Percentiles rank a stretch among this genome's conserved stretches.
These are phyloP conservation scores for Cantharis rustica DNA, from an alignment of 2,888 invertebrate genomes.

Conservation along the genomic window DNA sequence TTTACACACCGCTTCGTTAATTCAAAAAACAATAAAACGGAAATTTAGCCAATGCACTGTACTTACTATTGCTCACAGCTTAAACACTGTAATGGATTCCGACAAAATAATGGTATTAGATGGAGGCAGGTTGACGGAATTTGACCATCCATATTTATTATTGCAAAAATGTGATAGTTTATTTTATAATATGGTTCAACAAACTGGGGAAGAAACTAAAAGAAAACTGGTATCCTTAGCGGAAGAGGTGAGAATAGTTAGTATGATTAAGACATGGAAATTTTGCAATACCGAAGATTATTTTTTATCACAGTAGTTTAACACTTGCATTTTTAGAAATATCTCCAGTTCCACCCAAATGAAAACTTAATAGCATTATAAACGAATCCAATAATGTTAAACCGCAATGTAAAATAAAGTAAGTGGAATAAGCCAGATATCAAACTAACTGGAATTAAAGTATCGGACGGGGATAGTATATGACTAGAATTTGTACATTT, in stretches of 20 bases:
- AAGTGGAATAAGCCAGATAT: too few species aligned
- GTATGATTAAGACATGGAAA: too few species aligned
- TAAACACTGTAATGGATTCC: constrained; percentile 82
- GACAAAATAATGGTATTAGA: constrained; percentile 78
- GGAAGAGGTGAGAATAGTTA: not conserved
- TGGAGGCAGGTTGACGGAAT: constrained; percentile 73
- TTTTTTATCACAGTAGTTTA: too few species aligned
- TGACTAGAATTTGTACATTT: too few species aligned
- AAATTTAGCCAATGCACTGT: constrained; percentile 78
- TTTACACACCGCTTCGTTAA: constrained; percentile 71
- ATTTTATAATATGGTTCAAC: not conserved
- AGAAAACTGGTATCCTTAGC: not conserved
- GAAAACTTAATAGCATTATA: too few species aligned
- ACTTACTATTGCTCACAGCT: constrained; percentile 77
- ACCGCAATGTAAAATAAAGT: too few species aligned
- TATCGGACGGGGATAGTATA: too few species aligned
- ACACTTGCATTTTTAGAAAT: not conserved
- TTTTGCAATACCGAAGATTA: too few species aligned
- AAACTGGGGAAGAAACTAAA: not conserved
- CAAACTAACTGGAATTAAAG: too few species aligned
- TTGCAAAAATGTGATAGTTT: constrained; percentile 59
- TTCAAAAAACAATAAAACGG: constrained; percentile 71
- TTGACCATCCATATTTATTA: constrained; percentile 70
- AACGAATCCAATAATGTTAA: too few species aligned
- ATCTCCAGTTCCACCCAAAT: too few species aligned